A percentile compares a stretch with the other conserved stretches of the same genome.
These are phyloP conservation scores for Etheostoma nigrum DNA, from an alignment of 2,797 vertebrate genomes.

Conservation along the genomic window DNA sequence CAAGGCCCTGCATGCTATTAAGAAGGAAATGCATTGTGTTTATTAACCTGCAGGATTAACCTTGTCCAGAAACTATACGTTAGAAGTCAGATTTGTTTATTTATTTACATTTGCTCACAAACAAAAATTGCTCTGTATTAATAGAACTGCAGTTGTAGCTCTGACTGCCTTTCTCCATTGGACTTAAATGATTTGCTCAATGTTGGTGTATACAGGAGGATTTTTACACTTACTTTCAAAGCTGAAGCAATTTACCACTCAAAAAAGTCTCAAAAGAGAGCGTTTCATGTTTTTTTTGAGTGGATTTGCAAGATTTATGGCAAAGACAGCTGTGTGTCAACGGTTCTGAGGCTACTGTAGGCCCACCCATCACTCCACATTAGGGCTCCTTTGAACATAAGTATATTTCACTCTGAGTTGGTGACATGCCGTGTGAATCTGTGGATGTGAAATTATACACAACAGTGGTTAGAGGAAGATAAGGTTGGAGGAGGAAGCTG, in stretches of 20 bases:
- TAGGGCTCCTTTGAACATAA: slow-evolving; percentile 87
- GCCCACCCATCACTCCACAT: slow-evolving; percentile 85
- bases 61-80: slow-evolving; percentile 66
- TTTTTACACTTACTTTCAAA: slow-evolving; percentile 60
- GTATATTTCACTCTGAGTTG: slow-evolving; percentile 81
- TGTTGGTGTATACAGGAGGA: slow-evolving; percentile 44
- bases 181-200: slow-evolving; percentile 49
- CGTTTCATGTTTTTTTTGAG: slow-evolving; percentile 54
- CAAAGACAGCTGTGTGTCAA: slow-evolving; percentile 89
- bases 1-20: slow-evolving; percentile 70
- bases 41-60: slow-evolving; percentile 84
- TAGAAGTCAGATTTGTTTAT: slow-evolving; percentile 72
- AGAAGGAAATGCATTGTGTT: slow-evolving; percentile 75
- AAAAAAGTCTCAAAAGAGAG: slow-evolving; percentile 73
- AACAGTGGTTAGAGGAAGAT: slow-evolving; percentile 80
- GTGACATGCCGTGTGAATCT: slow-evolving; percentile 86
- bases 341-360: slow-evolving; percentile 79
- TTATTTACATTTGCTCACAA: slow-evolving; percentile 73
- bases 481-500: slow-evolving; percentile 66
- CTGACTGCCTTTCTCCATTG: slow-evolving; percentile 26
- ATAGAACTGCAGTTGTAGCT: slow-evolving; percentile 46
- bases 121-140: slow-evolving; percentile 49
- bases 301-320: slow-evolving; percentile 88
- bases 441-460: slow-evolving; percentile 84
- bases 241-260: slow-evolving; percentile 79